Evolutionary conservation across 1,140 invertebrate genomes (phyloP), one percentile per base, ranked within the genome.

Genomic region (Luehdorfia chinensis): DNA sequence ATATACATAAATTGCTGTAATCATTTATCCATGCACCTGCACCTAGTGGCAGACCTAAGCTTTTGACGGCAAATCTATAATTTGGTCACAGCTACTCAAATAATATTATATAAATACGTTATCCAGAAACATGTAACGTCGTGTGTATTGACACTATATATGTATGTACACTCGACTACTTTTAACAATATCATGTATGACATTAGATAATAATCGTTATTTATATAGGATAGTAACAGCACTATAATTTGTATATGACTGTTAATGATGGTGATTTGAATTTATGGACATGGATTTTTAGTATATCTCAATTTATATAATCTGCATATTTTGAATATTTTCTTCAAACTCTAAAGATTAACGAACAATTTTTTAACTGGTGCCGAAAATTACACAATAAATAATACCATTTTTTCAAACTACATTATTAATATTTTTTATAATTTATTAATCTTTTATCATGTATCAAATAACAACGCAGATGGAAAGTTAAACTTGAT

Each of bases 11-110:
- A 62, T 9, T 49, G 48, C 47, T 39, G 49, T 51, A 55, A 52
- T 59, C 23, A 25, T 60, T 55, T 51, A 61, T 60, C 54, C 65
- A 66, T 66, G 59, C 59, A 71, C 50, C 54, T 66, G 59, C 59
- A 71, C 50, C 54, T 57, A 59, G 59, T 50, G 59, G 63, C 54
- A 50, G 53, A 66, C 32, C 15, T 43, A 63, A 60, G 47, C 57
- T 50, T n/a, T 47, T 47, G 55, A 60, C 48, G 16, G 47, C 50
- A 51, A 55, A 66, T 64, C 47, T 59, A 62, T 28, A 58, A 56
- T 63, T 69, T 66, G 59, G 64, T 65, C 50, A 55, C 32, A 60
- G 57, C 59, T 60, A 49, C 25, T 43, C 36, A 47, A 46, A 16
- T n/a, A n/a, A n/a, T 23, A 25, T 49, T 49, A 48, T 37, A 9